Conservation (phyloP, 2,113 vertebrate genomes). For the Gila orcuttii region DNA sequence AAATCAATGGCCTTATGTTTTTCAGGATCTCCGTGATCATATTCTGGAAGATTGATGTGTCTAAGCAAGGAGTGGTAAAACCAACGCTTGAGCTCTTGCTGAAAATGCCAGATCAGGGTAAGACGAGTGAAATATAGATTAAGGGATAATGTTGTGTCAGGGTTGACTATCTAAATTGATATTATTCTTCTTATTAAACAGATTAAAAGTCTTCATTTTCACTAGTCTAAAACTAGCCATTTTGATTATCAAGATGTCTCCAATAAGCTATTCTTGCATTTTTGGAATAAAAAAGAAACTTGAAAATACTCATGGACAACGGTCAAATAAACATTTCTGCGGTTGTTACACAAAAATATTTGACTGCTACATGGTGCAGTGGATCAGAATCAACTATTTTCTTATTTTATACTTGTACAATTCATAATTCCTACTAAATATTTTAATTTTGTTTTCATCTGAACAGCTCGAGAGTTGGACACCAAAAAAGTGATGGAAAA, state of each 20-base stretch:
- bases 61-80: constrained; percentile 70
- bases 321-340: neutral
- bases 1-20: neutral
- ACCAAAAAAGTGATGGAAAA: constrained; percentile 53
- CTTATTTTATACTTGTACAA: neutral
- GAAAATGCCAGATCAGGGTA: constrained; percentile 78
- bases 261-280: neutral
- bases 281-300: neutral
- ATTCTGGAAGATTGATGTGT: constrained; percentile 78
- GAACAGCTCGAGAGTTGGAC: constrained; percentile 73
- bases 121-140: constrained; percentile 14
- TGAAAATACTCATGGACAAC: neutral
- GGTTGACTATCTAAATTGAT: neutral
- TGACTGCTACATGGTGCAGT: neutral
- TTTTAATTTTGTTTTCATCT: constrained; percentile 10
- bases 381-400: neutral
- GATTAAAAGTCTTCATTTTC: neutral
- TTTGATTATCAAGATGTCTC: neutral
- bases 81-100: constrained; percentile 82
- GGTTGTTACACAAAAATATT: neutral
- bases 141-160: neutral
- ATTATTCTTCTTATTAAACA: neutral
- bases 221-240: neutral
- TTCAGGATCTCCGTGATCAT: constrained; percentile 77
- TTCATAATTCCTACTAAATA: neutral